These are phyloP conservation scores for Sarcophaga carnaria DNA, from an alignment of 2,888 invertebrate genomes.

Conservation along the genomic window DNA sequence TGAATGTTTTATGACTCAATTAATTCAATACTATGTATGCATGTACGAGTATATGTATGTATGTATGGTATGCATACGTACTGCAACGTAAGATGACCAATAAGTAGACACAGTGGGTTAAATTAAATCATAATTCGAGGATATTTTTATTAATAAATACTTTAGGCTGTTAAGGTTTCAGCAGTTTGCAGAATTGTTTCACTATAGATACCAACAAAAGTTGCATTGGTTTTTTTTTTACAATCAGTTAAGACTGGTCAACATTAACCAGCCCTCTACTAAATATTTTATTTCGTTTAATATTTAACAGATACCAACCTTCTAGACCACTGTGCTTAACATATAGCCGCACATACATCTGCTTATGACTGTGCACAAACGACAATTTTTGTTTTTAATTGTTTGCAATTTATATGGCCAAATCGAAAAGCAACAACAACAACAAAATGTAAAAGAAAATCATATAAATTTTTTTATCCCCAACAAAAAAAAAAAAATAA, in stretches of 20 bases:
- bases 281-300: too few species aligned
- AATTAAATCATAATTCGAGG: too few species aligned
- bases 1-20: constrained; percentile 69
- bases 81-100: not conserved
- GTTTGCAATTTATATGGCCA: constrained; percentile 60
- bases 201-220: too few species aligned
- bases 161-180: too few species aligned
- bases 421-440: constrained; percentile 13
- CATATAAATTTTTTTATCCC: constrained; percentile 62
- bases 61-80: constrained; percentile 7
- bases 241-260: too few species aligned
- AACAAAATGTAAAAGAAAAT: constrained; percentile 11
- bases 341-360: not conserved
- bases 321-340: not conserved
- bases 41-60: not conserved
- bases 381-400: constrained; percentile 65
- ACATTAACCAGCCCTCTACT: too few species aligned
- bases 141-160: too few species aligned
- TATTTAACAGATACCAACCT: too few species aligned
- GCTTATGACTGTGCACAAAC: constrained; percentile 42
- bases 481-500: constrained; percentile 20
- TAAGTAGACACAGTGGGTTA: not conserved
- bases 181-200: too few species aligned
- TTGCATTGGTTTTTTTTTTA: too few species aligned
- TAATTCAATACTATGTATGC: constrained; percentile 46